Percentiles rank a stretch among this genome's conserved stretches.
Conservation (phyloP, 2,797 vertebrate genomes). For the Nyctalus aviator region DNA sequence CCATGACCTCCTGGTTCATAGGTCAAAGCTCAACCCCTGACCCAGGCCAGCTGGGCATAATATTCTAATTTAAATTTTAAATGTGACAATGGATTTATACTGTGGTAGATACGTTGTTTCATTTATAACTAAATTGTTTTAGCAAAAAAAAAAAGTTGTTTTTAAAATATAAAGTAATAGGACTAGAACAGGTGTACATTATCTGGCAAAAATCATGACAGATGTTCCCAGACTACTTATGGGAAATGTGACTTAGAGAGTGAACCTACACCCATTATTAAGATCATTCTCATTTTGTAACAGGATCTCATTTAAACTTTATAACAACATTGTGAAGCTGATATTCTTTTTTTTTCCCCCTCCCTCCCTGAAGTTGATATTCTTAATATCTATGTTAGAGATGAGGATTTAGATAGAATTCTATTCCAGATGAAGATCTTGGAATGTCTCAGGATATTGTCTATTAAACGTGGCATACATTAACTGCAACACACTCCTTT, state of each 20-base stretch:
- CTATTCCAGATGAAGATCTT: neutral
- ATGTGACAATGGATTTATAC: neutral
- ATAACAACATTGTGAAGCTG: neutral
- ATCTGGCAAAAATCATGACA: conserved; percentile 4
- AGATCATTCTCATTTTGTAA: conserved; percentile 54
- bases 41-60: neutral
- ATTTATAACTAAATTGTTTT: conserved; percentile 43
- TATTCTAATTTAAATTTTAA: conserved; percentile 46
- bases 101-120: neutral
- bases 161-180: conserved; percentile 38
- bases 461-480: neutral
- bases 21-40: no score
- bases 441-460: neutral
- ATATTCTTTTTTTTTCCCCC: no score
- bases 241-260: neutral
- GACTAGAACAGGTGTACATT: neutral
- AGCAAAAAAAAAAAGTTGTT: neutral
- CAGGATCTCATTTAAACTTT: conserved; percentile 14
- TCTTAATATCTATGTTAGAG: conserved; percentile 1
- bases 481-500: neutral
- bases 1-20: no score
- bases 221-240: neutral
- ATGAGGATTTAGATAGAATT: neutral
- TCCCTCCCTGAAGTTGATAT: neutral
- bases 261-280: neutral